Evolutionary conservation across 2,113 vertebrate species (phyloP).

Genomic region (Porphyrio hochstetteri): DNA sequence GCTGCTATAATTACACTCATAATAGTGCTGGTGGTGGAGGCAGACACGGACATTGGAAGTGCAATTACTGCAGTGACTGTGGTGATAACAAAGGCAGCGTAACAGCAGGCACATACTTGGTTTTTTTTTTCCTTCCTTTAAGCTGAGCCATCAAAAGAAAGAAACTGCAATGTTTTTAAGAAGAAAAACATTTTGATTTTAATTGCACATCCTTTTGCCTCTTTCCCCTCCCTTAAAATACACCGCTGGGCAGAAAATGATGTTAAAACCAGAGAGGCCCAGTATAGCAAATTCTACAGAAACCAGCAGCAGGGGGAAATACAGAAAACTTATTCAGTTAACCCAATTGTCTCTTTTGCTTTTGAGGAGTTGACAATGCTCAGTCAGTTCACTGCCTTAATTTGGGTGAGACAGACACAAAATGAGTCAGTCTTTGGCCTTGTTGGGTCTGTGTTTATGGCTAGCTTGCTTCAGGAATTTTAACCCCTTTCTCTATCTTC

Average conservation of each 20-base stretch:
- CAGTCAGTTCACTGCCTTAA: neutral
- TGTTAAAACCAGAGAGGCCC: neutral
- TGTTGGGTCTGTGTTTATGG: neutral
- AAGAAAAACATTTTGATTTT: slow-evolving; percentile 10
- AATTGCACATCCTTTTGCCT: neutral
- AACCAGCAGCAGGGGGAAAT: neutral
- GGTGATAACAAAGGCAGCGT: neutral
- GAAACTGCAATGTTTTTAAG: neutral
- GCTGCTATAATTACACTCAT: slow-evolving; percentile 28
- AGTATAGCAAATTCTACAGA: neutral
- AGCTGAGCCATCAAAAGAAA: neutral
- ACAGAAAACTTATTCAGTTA: neutral
- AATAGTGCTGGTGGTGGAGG: neutral
- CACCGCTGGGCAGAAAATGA: neutral
- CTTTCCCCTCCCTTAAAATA: neutral
- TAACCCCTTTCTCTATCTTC: neutral
- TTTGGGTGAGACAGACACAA: neutral
- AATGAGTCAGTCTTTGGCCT: neutral
- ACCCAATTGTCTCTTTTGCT: neutral
- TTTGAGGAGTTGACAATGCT: neutral
- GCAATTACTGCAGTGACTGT: neutral
- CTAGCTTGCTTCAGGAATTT: neutral
- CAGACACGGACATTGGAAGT: neutral
- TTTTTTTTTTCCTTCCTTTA: slow-evolving; percentile 15
- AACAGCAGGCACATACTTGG: slow-evolving; percentile 9